phyloP scores from a whole-genome alignment of 1,140 invertebrate genomes.

The Formica exsecta region DNA sequence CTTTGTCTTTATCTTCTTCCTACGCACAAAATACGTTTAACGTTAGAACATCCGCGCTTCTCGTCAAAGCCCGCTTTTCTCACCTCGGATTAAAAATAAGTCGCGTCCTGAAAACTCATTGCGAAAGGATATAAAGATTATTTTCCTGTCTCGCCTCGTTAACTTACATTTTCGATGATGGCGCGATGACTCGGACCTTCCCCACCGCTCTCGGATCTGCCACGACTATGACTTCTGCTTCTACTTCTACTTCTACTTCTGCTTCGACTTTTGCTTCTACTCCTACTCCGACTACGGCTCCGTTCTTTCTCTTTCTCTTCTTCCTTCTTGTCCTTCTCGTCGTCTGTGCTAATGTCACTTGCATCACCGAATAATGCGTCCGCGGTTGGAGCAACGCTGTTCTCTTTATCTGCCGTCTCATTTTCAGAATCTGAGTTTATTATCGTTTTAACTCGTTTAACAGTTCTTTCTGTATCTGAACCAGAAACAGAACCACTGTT shows the following conservation, averaged over 20 bases:
- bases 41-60: conserved; percentile 46
- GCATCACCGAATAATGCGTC: conserved; percentile 97
- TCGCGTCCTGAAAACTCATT: neutral
- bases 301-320: conserved; percentile 79
- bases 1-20: conserved; percentile 89
- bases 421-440: conserved; percentile 88
- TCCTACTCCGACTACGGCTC: conserved; percentile 80
- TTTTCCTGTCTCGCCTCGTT: neutral
- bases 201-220: conserved; percentile 81
- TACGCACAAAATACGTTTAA: conserved; percentile 76
- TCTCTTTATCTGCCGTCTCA: conserved; percentile 83
- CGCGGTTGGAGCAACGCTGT: conserved; percentile 88
- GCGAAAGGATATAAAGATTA: neutral
- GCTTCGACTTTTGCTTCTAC: conserved; percentile 79
- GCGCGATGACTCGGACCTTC: conserved; percentile 80
- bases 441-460: conserved; percentile 83
- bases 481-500: conserved; percentile 81
- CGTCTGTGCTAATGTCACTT: conserved; percentile 95
- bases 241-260: conserved; percentile 81
- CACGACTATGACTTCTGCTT: conserved; percentile 81
- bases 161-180: conserved; percentile 86
- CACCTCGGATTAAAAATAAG: conserved; percentile 5
- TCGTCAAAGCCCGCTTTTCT: neutral
- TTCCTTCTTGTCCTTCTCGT: conserved; percentile 88
- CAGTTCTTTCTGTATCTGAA: conserved; percentile 75